Evolutionary conservation across 2,113 vertebrate species (phyloP), one percentile per base, ranked within the genome.

Genomic region (Nycticryphes semicollaris): DNA sequence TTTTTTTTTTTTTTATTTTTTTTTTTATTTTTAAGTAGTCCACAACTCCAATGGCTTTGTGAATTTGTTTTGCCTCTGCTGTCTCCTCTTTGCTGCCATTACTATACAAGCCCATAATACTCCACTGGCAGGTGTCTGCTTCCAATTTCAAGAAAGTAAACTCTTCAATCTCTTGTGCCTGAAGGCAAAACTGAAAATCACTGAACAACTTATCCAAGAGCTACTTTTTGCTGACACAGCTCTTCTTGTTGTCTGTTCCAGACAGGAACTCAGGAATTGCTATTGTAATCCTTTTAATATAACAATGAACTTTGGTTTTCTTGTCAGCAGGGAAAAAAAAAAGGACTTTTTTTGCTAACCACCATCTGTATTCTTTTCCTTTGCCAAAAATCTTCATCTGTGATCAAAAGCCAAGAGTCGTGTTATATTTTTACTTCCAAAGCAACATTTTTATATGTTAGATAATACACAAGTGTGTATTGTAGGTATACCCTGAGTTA

Each of bases 161-260:
- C 12, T 94, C 76, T 95, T 96, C 90, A 88, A 69, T 77, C 28
- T 96, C 74, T 96, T 27, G 66, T 83, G 90, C 96, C 92, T 94
- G 39, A 94, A 94, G 93, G 96, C 91, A 96, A 95, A 96, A 94
- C 60, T 15, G 16, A 95, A 94, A 97, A 90, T 89, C 87, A 87
- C 66, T 93, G 84, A 94, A 89, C 62, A 94, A 73, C 43, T 96
- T 96, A 94, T 78, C 73, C 84, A 90, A 91, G 70, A 94, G 51
- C 31, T 89, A 79, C 43, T 95, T 95, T 96, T 97, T 96, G 89
- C 96, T 96, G 93, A 96, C 69, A 79, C 76, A 96, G 82, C 89
- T 96, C 27, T 18, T 54, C 66, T 92, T 85, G 48, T 80, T 95
- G 73, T 89, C 76, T 87, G 33, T 89, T 96, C 12, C 62, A 94